phyloP scores from a whole-genome alignment of 1,140 invertebrate genomes.

The Lasioglossum albipes region DNA sequence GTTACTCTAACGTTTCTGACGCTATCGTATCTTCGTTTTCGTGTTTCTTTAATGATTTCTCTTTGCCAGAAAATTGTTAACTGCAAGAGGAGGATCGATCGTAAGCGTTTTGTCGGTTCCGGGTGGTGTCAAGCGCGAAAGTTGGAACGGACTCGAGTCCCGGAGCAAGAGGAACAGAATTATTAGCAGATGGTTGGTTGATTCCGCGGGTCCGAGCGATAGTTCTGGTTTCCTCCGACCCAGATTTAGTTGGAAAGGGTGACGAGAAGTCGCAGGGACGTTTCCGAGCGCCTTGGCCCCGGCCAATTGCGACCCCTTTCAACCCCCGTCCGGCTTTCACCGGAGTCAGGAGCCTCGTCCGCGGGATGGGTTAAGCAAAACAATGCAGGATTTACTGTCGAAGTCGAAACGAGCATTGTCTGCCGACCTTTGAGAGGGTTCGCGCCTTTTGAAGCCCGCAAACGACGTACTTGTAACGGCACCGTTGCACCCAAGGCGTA shows the following conservation, averaged over 20 bases:
- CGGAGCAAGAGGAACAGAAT: background rate
- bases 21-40: no score
- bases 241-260: slow-evolving; percentile 2
- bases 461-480: slow-evolving; percentile 29
- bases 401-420: slow-evolving; percentile 29
- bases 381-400: slow-evolving; percentile 45
- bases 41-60: no score
- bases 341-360: slow-evolving; percentile 12
- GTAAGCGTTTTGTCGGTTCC: no score
- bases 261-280: background rate
- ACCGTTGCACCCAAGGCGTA: background rate
- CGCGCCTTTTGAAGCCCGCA: slow-evolving; percentile 16
- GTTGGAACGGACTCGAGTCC: no score
- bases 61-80: no score
- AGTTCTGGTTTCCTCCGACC: slow-evolving; percentile 8
- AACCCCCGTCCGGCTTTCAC: background rate
- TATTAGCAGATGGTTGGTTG: background rate
- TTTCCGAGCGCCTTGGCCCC: background rate
- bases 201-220: background rate
- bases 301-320: slow-evolving; percentile 20
- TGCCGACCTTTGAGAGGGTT: slow-evolving; percentile 5
- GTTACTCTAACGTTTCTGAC: no score
- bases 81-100: no score
- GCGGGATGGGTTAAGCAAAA: slow-evolving; percentile 33
- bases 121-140: no score